Percentiles rank a stretch among this genome's conserved stretches.
Conservation (phyloP, 2,888 invertebrate species). For the Mongoloraphidia duomilia region DNA sequence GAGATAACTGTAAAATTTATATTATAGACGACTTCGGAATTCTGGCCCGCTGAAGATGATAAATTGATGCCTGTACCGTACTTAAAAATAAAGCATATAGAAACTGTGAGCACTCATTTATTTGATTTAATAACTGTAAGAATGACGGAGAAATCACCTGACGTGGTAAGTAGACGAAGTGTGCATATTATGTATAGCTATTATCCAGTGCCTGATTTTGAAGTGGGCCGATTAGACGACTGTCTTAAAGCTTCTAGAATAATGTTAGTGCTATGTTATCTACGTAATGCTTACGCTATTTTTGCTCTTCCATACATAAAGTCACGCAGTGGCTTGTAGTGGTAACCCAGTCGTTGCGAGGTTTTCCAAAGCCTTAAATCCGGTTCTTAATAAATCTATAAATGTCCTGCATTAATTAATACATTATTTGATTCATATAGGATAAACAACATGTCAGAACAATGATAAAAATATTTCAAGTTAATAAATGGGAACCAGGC, state of each 20-base stretch:
- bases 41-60: slow-evolving; percentile 17
- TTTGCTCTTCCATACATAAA: too few relatives aligned
- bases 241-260: too few relatives aligned
- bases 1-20: too few relatives aligned
- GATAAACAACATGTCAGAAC: slow-evolving; percentile 10
- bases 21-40: slow-evolving; percentile 20
- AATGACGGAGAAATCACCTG: background rate
- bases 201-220: background rate
- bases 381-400: too few relatives aligned
- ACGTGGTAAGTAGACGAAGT: background rate
- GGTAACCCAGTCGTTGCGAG: too few relatives aligned
- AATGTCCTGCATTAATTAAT: too few relatives aligned
- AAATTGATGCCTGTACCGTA: slow-evolving; percentile 19
- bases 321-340: too few relatives aligned
- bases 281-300: too few relatives aligned
- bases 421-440: too few relatives aligned
- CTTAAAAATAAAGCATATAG: slow-evolving; percentile 15
- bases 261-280: too few relatives aligned
- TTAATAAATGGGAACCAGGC: slow-evolving; percentile 23
- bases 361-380: too few relatives aligned
- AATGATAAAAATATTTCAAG: slow-evolving; percentile 18
- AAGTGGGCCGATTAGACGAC: too few relatives aligned
- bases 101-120: background rate
- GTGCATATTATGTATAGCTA: slow-evolving; percentile 10
- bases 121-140: background rate